Conservation (phyloP, 1,140 invertebrate genomes). For the roundworm (Caenorhabditis elegans) region WBcel235 BX284603.4:5232001-5232500, state of each 20-base stretch:
- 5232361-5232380: neutral
- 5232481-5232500: conserved; percentile 85
- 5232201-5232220: too few relatives aligned
- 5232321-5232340: too few relatives aligned
- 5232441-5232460: conserved; percentile 45
- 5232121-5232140: too few relatives aligned
- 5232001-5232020: conserved; percentile 83
- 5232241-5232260: too few relatives aligned
- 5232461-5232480: conserved; percentile 89
- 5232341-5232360: too few relatives aligned
- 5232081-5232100: conserved; percentile 90
- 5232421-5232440: conserved; percentile 8
- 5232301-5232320: too few relatives aligned
- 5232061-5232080: conserved; percentile 78
- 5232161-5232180: too few relatives aligned
- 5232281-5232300: too few relatives aligned
- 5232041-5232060: conserved; percentile 42
- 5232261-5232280: too few relatives aligned
- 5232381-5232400: conserved; percentile 10
- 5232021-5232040: conserved; percentile 67
- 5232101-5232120: conserved; percentile 77
- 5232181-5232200: too few relatives aligned
- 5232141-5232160: too few relatives aligned
- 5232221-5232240: too few relatives aligned
- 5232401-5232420: conserved; percentile 41